Evolutionary conservation across 1,140 invertebrate species (phyloP), one percentile per base, ranked within the genome.

Genomic region (Penaeus indicus): DNA sequence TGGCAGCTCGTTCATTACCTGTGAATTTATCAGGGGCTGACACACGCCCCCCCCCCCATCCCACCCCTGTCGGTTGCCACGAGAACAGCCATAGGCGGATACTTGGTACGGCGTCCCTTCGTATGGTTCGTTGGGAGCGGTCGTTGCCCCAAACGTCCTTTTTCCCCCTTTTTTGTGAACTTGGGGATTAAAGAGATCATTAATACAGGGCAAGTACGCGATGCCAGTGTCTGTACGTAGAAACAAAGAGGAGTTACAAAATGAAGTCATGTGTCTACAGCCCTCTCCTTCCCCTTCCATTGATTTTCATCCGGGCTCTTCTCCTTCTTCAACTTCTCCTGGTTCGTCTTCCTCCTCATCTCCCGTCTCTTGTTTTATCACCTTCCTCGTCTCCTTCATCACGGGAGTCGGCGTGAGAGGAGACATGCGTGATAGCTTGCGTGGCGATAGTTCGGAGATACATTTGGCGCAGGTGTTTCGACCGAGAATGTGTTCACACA

Each of bases 21-120:
- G 72, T 77, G 27, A 38, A 77, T 42, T 77, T 19, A 27, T 8
- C 19, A 7, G 16, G 22, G 72, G 42, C 72, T 27, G 27, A 19
- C 21, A 7, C 27, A 27, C 25, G 18, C 27, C 72, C 21, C 27
- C 27, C 22, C 25, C 13, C 72, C 64, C 32, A 60, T n/a, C 62
- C 81, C 81, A 38, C 63, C 67, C 82, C 63, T 84, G 38, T 42
- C 38, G 42, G 25, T 69, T 54, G 21, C 42, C 64, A 38, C 78
- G 42, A 21, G 27, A 47, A 47, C 54, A 80, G 54, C 54, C 54
- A 13, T 11, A 54, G 54, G 16, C 54, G 54, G 54, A 54, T 54
- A 54, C 16, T 54, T 54, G 54, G 54, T 54, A 54, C 54, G 11
- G 16, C 54, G 10, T 54, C 54, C 54, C 54, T 54, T 54, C 16